Evolutionary conservation across 2,113 vertebrate species (phyloP).

Genomic region (Procapra przewalskii): DNA sequence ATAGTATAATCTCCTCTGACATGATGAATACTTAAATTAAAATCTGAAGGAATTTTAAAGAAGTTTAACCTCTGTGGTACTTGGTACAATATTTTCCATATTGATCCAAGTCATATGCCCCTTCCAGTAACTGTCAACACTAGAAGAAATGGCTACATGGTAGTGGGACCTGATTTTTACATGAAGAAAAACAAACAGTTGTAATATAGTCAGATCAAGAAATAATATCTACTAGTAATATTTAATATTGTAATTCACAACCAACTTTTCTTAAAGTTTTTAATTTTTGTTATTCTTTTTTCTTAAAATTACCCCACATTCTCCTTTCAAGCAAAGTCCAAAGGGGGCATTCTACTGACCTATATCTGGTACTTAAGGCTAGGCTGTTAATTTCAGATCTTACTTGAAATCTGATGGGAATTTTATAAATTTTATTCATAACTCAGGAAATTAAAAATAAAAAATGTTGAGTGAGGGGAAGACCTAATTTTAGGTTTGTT

Average conservation of each 20-base stretch:
- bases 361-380: neutral
- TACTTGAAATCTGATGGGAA: neutral
- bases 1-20: neutral
- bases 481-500: neutral
- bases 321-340: neutral
- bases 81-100: neutral
- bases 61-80: neutral
- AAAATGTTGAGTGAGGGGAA: neutral
- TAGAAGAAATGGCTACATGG: neutral
- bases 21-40: neutral
- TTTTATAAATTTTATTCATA: neutral
- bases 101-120: neutral
- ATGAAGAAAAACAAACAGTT: neutral
- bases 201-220: neutral
- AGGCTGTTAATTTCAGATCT: neutral
- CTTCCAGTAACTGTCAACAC: neutral
- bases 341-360: neutral
- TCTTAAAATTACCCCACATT: neutral
- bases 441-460: neutral
- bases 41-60: constrained; percentile 14
- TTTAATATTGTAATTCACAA: neutral
- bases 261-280: neutral
- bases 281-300: neutral
- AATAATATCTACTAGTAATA: neutral
- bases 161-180: neutral